These are phyloP conservation scores for Toxonevra muliebris DNA, from an alignment of 2,888 invertebrate genomes.

Conservation along the genomic window DNA sequence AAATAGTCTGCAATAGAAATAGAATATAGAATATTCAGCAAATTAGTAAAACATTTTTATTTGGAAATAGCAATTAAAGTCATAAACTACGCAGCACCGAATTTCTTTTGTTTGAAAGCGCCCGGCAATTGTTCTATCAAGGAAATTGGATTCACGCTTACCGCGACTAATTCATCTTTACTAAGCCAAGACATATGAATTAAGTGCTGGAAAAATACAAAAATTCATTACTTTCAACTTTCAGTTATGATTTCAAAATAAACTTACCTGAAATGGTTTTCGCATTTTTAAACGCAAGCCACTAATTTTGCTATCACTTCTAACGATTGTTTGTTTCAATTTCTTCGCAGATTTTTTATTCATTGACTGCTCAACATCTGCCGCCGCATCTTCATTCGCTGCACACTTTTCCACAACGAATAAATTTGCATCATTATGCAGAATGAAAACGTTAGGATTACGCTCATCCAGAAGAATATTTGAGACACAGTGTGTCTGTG, in stretches of 20 bases:
- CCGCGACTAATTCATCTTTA: slow-evolving; percentile 76
- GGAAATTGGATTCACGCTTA: slow-evolving; percentile 78
- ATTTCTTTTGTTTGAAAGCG: slow-evolving; percentile 73
- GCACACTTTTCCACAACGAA: slow-evolving; percentile 63
- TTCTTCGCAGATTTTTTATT: slow-evolving; percentile 33
- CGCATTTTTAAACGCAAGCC: slow-evolving; percentile 43
- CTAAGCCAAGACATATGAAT: slow-evolving; percentile 76
- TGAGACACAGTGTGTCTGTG: slow-evolving; percentile 65
- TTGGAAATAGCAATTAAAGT: neutral
- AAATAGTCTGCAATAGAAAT: slow-evolving; percentile 15
- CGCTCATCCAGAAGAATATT: slow-evolving; percentile 73
- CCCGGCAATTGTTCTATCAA: slow-evolving; percentile 78
- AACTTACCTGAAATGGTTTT: slow-evolving; percentile 49
- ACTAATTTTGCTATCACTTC: slow-evolving; percentile 31
- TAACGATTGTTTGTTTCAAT: slow-evolving; percentile 19
- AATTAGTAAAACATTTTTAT: neutral
- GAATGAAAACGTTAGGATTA: slow-evolving; percentile 72
- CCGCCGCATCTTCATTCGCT: slow-evolving; percentile 56
- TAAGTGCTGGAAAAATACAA: slow-evolving; percentile 71
- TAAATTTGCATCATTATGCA: slow-evolving; percentile 75
- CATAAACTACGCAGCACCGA: slow-evolving; percentile 65
- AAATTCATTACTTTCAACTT: slow-evolving; percentile 2
- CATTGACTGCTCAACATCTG: slow-evolving; percentile 17
- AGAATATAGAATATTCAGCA: neutral
- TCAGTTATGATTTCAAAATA: neutral